Conservation (phyloP, 2,888 invertebrate species). For the Nemotelus pantherinus region DNA sequence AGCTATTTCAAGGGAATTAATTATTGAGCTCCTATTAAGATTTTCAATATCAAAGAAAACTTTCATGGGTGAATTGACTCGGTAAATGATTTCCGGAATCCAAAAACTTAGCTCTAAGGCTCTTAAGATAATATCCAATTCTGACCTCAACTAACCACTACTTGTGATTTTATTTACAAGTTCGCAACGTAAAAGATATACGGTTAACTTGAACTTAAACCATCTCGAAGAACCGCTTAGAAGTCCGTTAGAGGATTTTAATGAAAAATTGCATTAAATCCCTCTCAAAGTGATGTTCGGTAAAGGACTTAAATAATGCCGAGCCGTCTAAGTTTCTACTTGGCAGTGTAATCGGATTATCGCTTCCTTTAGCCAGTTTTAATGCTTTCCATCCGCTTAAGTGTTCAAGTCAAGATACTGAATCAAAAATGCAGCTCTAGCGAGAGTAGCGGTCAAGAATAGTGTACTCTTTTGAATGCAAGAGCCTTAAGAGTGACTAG, state of each 20-base stretch:
- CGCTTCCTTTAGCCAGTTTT: constrained; percentile 26
- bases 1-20: too few relatives aligned
- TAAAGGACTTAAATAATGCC: neutral
- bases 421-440: too few relatives aligned
- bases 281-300: neutral
- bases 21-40: too few relatives aligned
- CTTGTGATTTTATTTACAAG: neutral
- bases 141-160: too few relatives aligned
- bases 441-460: too few relatives aligned
- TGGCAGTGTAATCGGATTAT: constrained; percentile 30
- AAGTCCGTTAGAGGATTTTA: too few relatives aligned
- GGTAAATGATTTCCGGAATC: neutral
- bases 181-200: neutral
- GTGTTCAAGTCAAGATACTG: too few relatives aligned
- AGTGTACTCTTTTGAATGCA: too few relatives aligned
- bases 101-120: neutral
- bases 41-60: too few relatives aligned
- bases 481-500: too few relatives aligned
- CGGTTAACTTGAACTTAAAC: too few relatives aligned
- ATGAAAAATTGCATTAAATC: neutral
- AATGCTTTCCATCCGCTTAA: neutral
- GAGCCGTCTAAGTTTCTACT: constrained; percentile 26
- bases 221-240: too few relatives aligned
- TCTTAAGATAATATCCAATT: neutral
- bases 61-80: neutral